Conservation (phyloP, 2,113 vertebrate species). For the Taurulus bubalis region DNA sequence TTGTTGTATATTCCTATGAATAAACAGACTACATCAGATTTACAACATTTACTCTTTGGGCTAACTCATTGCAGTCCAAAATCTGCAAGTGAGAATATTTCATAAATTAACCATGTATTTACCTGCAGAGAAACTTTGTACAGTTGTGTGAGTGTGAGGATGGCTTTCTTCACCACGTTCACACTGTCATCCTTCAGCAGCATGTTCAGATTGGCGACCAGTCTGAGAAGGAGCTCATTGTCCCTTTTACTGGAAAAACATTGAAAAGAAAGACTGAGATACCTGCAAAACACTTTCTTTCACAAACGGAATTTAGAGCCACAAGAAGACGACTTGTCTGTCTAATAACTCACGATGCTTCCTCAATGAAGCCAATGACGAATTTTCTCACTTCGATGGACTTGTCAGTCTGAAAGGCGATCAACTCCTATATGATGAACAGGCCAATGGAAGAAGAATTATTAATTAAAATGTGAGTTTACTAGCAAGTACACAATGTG, state of each 20-base stretch:
- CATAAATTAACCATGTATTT: neutral
- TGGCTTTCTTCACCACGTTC: slow-evolving; percentile 95
- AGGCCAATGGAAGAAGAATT: neutral
- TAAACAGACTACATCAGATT: neutral
- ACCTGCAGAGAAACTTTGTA: slow-evolving; percentile 95
- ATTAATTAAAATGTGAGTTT: neutral
- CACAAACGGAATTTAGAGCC: neutral
- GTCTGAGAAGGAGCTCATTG: slow-evolving; percentile 91
- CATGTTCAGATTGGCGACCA: slow-evolving; percentile 96
- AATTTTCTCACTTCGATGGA: slow-evolving; percentile 94
- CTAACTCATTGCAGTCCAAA: neutral
- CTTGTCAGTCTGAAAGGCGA: slow-evolving; percentile 94
- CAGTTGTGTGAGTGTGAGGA: slow-evolving; percentile 94
- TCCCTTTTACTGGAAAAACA: slow-evolving; percentile 88
- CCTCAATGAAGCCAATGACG: slow-evolving; percentile 96
- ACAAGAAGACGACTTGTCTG: neutral
- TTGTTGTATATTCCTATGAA: neutral
- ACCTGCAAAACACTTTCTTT: neutral
- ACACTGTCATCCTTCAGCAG: slow-evolving; percentile 93
- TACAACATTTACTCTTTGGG: neutral
- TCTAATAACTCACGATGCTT: slow-evolving; percentile 88
- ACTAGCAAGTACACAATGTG: neutral
- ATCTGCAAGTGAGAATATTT: neutral
- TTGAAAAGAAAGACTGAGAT: neutral
- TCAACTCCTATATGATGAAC: slow-evolving; percentile 86